phyloP scores from a whole-genome alignment of 2,113 vertebrate genomes.

The Gallinago undulata region DNA sequence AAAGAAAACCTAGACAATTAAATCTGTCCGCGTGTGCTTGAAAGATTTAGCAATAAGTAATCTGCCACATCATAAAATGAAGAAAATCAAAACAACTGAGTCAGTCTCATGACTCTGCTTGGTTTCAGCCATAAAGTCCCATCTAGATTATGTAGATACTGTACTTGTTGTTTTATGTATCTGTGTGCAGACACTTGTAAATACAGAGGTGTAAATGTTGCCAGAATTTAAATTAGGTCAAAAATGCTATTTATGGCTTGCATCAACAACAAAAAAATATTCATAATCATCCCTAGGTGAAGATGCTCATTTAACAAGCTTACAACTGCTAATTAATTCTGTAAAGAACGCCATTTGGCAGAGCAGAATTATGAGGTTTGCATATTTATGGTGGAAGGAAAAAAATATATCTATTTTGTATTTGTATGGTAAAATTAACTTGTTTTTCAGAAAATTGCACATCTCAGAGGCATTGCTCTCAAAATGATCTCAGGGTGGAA shows the following conservation, averaged over 20 bases:
- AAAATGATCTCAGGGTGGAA: conserved; percentile 74
- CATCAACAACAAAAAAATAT: conserved; percentile 35
- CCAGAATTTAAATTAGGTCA: conserved; percentile 64
- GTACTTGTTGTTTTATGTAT: conserved; percentile 42
- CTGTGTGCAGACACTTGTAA: conserved; percentile 37
- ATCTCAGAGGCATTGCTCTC: conserved; percentile 76
- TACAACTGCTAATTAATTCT: conserved; percentile 76
- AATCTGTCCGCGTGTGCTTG: neutral
- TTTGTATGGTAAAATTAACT: conserved; percentile 62
- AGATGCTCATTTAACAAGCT: conserved; percentile 69
- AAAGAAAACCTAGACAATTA: neutral
- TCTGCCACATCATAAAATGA: neutral
- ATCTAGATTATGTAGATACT: neutral
- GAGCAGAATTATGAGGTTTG: conserved; percentile 69
- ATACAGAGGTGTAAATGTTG: conserved; percentile 44
- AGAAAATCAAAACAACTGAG: conserved; percentile 33
- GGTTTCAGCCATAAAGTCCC: conserved; percentile 1
- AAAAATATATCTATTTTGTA: conserved; percentile 70
- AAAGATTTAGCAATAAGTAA: neutral
- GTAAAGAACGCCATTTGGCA: conserved; percentile 64
- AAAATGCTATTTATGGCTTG: conserved; percentile 52
- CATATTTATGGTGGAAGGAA: conserved; percentile 71
- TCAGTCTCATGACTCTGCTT: conserved; percentile 9
- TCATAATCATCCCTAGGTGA: conserved; percentile 68
- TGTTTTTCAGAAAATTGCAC: conserved; percentile 72